Evolutionary conservation across 1,140 invertebrate genomes (phyloP).

Genomic region (Brachionus sp.): DNA sequence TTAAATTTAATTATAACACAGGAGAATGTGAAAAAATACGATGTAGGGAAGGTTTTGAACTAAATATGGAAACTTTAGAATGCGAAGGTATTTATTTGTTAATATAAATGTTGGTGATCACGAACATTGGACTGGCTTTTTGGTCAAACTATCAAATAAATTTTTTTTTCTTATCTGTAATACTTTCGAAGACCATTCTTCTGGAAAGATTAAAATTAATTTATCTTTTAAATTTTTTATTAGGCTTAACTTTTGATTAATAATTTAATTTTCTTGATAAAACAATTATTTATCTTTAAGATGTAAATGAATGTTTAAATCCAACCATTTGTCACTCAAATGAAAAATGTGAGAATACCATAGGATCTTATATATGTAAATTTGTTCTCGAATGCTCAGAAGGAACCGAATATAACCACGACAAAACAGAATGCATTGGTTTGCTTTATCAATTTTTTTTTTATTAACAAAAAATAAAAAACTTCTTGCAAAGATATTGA

Average conservation of each 20-base stretch:
- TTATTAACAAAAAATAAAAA: background rate
- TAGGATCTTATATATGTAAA: conserved; percentile 76
- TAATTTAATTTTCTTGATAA: too few relatives aligned
- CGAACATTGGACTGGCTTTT: too few relatives aligned
- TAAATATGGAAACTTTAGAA: conserved; percentile 46
- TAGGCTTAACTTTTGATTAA: background rate
- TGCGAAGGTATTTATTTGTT: conserved; percentile 48
- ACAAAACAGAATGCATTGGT: conserved; percentile 43
- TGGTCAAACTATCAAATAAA: background rate
- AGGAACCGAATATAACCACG: background rate
- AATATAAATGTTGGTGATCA: too few relatives aligned
- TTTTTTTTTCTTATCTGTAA: background rate
- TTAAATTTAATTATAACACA: conserved; percentile 18
- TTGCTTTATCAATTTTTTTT: background rate
- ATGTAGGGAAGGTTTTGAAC: conserved; percentile 39
- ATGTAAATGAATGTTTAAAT: conserved; percentile 65
- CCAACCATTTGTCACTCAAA: conserved; percentile 57
- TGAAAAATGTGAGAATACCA: conserved; percentile 73
- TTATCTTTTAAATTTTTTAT: too few relatives aligned
- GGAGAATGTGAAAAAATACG: conserved; percentile 45
- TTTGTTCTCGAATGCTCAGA: background rate
- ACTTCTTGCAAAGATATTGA: conserved; percentile 67
- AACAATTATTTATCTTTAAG: conserved; percentile 53
- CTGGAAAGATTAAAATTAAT: too few relatives aligned
- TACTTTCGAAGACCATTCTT: too few relatives aligned